These are phyloP conservation scores for Neolamprologus hecqui DNA, from an alignment of 2,113 vertebrate genomes.

Conservation along the genomic window DNA sequence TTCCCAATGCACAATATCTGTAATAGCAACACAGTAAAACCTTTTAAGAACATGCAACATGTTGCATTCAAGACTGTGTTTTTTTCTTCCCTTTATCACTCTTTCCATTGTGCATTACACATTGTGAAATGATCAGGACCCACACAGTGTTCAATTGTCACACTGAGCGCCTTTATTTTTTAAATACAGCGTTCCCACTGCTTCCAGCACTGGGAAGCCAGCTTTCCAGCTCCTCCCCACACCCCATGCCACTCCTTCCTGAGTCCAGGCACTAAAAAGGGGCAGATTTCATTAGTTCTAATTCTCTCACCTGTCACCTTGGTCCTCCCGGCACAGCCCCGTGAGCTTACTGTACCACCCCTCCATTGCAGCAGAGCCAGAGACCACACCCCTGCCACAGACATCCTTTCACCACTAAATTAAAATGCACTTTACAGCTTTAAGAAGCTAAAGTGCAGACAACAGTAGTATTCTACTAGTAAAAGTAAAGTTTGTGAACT, in stretches of 20 bases:
- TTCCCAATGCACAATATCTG: neutral
- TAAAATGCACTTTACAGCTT: neutral
- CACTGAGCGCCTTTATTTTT: neutral
- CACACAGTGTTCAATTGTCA: neutral
- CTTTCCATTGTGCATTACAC: neutral
- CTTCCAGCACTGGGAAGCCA: neutral
- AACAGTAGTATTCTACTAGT: neutral
- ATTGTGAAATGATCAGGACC: neutral
- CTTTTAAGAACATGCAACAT: neutral
- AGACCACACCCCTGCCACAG: neutral
- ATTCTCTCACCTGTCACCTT: neutral
- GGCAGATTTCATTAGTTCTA: neutral
- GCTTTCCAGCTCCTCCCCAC: neutral
- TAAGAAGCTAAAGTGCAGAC: neutral
- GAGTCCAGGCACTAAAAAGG: neutral
- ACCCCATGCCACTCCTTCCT: neutral
- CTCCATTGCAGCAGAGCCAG: neutral
- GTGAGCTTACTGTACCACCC: neutral
- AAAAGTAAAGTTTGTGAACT: neutral
- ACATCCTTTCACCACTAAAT: neutral
- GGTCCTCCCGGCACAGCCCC: neutral
- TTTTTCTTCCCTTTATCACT: fast-evolving
- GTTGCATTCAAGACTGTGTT: neutral
- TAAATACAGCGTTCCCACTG: neutral
- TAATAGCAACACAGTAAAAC: neutral